Evolutionary conservation across 2,113 vertebrate species (phyloP).

Genomic region (Podocnemis expansa): DNA sequence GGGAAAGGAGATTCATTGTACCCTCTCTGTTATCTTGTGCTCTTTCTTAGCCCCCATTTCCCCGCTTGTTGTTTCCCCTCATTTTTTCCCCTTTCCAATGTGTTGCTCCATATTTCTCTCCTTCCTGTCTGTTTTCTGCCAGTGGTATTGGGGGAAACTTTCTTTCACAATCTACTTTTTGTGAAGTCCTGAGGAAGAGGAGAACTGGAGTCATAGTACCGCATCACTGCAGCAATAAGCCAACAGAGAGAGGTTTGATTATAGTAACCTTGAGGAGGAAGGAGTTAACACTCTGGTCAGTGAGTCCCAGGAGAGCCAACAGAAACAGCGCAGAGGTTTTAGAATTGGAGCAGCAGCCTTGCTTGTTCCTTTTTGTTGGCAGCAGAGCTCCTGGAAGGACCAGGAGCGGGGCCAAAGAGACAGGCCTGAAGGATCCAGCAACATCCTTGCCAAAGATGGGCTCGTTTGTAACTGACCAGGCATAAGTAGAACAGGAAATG

Average conservation of each 20-base stretch:
- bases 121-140: not conserved
- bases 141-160: rapidly evolving
- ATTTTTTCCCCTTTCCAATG: not conserved
- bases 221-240: not conserved
- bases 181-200: not conserved
- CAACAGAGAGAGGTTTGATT: rapidly evolving
- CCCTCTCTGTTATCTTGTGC: rapidly evolving
- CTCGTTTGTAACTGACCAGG: too few species aligned
- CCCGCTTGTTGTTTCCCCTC: not conserved
- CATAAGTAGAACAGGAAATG: too few species aligned
- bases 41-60: not conserved
- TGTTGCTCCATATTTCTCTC: rapidly evolving
- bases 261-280: too few species aligned
- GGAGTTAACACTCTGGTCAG: too few species aligned
- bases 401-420: too few species aligned
- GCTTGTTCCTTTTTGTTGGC: too few species aligned
- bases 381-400: too few species aligned
- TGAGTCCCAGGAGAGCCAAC: too few species aligned
- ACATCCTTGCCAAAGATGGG: too few species aligned
- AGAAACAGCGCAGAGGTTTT: too few species aligned
- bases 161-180: rapidly evolving
- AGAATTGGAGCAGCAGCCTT: too few species aligned
- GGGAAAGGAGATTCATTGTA: not conserved
- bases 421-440: too few species aligned
- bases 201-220: not conserved